phyloP scores from a whole-genome alignment of 2,888 invertebrate species.

The Tuberolachnus salignus region DNA sequence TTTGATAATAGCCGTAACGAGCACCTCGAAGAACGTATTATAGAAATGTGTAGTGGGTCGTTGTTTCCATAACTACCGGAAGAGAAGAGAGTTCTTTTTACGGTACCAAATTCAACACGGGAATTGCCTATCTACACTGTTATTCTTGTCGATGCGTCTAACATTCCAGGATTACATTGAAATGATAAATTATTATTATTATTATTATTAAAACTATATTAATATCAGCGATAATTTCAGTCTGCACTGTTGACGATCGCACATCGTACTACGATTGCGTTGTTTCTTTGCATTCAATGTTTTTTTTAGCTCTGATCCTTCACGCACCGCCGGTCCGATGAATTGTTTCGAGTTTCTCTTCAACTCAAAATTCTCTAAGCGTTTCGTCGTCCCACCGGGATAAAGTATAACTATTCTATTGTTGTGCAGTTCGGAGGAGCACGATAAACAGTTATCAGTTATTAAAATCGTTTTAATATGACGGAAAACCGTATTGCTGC shows the following conservation, averaged over 20 bases:
- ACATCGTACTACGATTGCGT: neutral
- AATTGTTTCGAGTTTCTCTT: conserved; percentile 22
- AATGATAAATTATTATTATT: too few species aligned
- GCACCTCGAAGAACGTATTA: too few species aligned
- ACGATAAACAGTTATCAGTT: conserved; percentile 53
- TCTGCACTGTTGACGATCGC: neutral
- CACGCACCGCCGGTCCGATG: neutral
- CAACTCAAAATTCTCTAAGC: conserved; percentile 23
- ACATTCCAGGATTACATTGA: too few species aligned
- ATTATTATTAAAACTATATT: too few species aligned
- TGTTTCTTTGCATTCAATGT: neutral
- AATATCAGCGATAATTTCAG: neutral
- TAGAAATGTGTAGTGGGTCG: too few species aligned
- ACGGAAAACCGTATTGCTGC: conserved; percentile 8
- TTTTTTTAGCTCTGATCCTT: neutral
- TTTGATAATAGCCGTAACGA: too few species aligned
- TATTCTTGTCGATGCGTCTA: too few species aligned
- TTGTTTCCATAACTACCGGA: too few species aligned
- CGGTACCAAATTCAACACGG: too few species aligned
- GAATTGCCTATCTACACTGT: too few species aligned
- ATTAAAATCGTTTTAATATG: conserved; percentile 38
- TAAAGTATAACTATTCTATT: conserved; percentile 24
- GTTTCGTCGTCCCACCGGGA: neutral
- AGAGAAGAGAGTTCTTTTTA: too few species aligned
- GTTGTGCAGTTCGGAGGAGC: neutral